A percentile compares a stretch with the other conserved stretches of the same genome.
These are phyloP conservation scores for Homarus americanus DNA, from an alignment of 1,140 invertebrate species.

Conservation along the genomic window DNA sequence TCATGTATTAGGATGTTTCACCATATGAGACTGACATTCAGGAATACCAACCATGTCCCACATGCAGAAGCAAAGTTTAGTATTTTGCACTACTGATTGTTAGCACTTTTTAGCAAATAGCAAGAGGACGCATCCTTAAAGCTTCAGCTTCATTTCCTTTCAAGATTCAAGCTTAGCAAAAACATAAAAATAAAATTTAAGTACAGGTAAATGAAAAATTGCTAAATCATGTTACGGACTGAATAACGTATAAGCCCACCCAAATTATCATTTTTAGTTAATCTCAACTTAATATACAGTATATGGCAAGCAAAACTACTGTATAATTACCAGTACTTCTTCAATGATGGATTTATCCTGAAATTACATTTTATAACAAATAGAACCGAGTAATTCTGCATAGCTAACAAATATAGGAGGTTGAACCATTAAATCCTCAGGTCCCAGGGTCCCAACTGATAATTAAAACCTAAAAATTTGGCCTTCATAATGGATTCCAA, in stretches of 20 bases:
- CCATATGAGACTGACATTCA: not conserved
- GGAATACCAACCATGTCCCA: not conserved
- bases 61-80: constrained; percentile 46
- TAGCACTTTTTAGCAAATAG: not conserved
- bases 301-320: no score
- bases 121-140: not conserved
- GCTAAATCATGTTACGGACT: no score
- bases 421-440: no score
- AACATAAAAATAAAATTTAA: not conserved
- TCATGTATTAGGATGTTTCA: not conserved
- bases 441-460: no score
- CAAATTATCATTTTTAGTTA: not conserved
- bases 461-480: no score
- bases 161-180: not conserved
- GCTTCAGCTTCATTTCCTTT: not conserved
- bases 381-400: no score
- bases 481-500: no score
- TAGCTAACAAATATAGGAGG: no score
- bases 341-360: no score
- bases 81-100: constrained; percentile 6
- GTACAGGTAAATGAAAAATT: not conserved
- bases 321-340: no score
- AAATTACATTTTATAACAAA: no score
- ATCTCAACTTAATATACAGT: not conserved
- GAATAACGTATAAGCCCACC: not conserved